A percentile compares a stretch with the other conserved stretches of the same genome.
phyloP scores from a whole-genome alignment of 2,888 invertebrate genomes.

The Papilio elwesi region DNA sequence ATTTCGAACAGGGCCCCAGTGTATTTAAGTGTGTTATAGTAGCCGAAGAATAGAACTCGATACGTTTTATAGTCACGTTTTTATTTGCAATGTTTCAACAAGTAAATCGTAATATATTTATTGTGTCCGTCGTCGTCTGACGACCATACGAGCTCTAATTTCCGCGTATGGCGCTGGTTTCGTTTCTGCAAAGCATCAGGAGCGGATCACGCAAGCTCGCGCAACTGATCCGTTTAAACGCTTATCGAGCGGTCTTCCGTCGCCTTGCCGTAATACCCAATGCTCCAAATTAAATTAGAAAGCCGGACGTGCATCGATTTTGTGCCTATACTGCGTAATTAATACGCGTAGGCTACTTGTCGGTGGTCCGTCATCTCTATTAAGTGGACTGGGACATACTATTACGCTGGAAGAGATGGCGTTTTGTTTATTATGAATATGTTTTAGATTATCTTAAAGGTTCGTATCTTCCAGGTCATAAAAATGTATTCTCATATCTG shows the following conservation, averaged over 20 bases:
- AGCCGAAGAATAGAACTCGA: too few species aligned
- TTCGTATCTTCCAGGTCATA: too few species aligned
- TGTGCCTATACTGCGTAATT: slow-evolving; percentile 68
- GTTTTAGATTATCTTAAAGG: background rate
- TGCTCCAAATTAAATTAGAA: slow-evolving; percentile 75
- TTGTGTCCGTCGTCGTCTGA: slow-evolving; percentile 3
- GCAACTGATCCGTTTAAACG: slow-evolving; percentile 44
- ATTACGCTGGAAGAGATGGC: slow-evolving; percentile 53
- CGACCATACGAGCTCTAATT: slow-evolving; percentile 16
- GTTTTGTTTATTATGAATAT: background rate
- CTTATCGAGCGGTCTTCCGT: slow-evolving; percentile 47
- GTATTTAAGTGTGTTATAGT: too few species aligned
- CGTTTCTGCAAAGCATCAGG: slow-evolving; percentile 31
- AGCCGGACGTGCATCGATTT: slow-evolving; percentile 68
- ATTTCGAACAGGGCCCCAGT: too few species aligned
- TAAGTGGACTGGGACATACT: slow-evolving; percentile 51
- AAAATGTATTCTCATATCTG: too few species aligned
- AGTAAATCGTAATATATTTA: slow-evolving; percentile 14
- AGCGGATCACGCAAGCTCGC: slow-evolving; percentile 34
- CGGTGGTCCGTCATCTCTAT: slow-evolving; percentile 72
- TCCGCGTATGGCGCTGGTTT: slow-evolving; percentile 36
- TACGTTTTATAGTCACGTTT: background rate
- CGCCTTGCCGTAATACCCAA: slow-evolving; percentile 53
- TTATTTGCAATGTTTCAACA: background rate
- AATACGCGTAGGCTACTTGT: slow-evolving; percentile 79